These are phyloP conservation scores for Carabus problematicus DNA, from an alignment of 2,888 invertebrate genomes.

Conservation along the genomic window DNA sequence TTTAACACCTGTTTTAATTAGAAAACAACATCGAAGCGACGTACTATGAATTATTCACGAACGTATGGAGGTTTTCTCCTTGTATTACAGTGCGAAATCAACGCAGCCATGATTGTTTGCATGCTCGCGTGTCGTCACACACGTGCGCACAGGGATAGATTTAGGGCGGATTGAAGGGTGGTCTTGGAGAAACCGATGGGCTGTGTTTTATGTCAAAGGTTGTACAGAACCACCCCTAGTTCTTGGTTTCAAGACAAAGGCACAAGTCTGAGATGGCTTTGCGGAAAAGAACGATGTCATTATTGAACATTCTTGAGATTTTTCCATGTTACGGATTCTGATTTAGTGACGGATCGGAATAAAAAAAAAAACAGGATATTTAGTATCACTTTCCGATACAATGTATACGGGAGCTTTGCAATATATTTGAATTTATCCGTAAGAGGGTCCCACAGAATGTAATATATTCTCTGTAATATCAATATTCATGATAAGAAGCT, in stretches of 20 bases:
- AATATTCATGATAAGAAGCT: no score
- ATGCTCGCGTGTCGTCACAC: neutral
- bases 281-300: conserved; percentile 19
- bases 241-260: neutral
- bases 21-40: neutral
- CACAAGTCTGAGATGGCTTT: neutral
- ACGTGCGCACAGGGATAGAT: neutral
- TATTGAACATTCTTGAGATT: conserved; percentile 35
- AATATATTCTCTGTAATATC: no score
- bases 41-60: no score
- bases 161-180: neutral
- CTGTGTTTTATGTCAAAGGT: conserved; percentile 27
- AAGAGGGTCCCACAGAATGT: no score
- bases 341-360: conserved; percentile 12
- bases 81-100: no score
- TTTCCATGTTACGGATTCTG: conserved; percentile 20
- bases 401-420: no score
- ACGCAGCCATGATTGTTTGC: neutral
- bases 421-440: no score
- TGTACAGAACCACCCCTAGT: conserved; percentile 19
- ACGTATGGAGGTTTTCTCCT: no score
- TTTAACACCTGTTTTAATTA: conserved; percentile 17
- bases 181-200: neutral
- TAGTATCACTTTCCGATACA: neutral
- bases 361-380: conserved; percentile 12